Evolutionary conservation across 2,888 invertebrate genomes (phyloP).

Genomic region (Microdon myrmicae): DNA sequence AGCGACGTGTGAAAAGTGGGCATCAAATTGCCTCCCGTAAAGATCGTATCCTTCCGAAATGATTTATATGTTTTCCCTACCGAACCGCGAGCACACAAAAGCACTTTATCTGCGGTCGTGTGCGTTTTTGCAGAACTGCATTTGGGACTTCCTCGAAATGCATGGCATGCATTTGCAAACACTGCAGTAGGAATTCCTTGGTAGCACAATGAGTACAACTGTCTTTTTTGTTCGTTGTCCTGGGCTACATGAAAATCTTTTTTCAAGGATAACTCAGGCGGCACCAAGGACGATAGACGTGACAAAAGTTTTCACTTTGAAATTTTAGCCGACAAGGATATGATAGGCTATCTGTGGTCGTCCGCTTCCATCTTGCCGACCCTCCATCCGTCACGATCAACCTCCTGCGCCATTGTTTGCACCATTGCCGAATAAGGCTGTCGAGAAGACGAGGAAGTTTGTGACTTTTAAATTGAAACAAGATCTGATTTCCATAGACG

Average conservation of each 20-base stretch:
- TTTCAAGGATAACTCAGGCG: constrained; percentile 29
- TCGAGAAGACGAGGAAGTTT: constrained; percentile 45
- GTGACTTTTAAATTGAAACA: constrained; percentile 50
- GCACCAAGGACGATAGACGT: constrained; percentile 28
- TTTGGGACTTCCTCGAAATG: constrained; percentile 16
- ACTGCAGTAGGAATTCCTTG: constrained; percentile 34
- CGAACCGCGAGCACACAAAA: constrained; percentile 8
- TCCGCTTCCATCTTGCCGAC: too few relatives aligned
- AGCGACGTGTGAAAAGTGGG: constrained; percentile 11
- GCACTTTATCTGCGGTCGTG: not conserved
- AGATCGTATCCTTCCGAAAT: constrained; percentile 44
- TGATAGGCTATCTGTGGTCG: too few relatives aligned
- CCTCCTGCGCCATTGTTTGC: constrained; percentile 22
- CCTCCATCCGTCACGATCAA: too few relatives aligned
- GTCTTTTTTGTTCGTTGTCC: constrained; percentile 7
- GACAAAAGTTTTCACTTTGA: constrained; percentile 41
- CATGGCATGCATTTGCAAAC: constrained; percentile 38
- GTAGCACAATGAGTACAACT: constrained; percentile 10
- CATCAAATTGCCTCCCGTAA: constrained; percentile 13
- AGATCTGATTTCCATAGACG: constrained; percentile 46
- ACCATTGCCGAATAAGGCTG: constrained; percentile 23
- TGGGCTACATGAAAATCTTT: too few relatives aligned
- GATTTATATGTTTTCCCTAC: constrained; percentile 33
- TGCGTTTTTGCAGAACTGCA: constrained; percentile 17
- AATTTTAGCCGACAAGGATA: constrained; percentile 11